A percentile compares a stretch with the other conserved stretches of the same genome.
Evolutionary conservation across 2,888 invertebrate species (phyloP).

Genomic region (Andrena fulva): DNA sequence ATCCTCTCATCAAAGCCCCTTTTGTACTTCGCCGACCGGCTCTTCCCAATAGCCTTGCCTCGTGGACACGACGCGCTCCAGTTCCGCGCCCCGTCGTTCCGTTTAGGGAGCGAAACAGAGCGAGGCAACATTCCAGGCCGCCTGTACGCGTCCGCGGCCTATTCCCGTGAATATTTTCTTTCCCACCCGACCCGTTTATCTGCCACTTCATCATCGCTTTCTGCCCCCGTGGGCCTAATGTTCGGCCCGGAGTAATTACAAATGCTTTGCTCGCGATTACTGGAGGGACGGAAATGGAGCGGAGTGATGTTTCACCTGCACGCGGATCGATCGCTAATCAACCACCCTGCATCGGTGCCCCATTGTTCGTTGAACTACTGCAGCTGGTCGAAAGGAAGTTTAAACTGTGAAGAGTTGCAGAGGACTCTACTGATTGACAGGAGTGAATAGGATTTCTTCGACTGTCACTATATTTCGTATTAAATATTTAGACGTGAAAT

Average conservation of each 20-base stretch:
- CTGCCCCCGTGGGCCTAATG: constrained; percentile 7
- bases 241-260: constrained; percentile 42
- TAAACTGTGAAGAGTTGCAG: too few relatives aligned
- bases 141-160: neutral
- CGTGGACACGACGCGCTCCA: constrained; percentile 41
- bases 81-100: constrained; percentile 14
- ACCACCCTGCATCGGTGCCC: neutral
- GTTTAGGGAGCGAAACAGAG: constrained; percentile 51
- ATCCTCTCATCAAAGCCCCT: constrained; percentile 56
- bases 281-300: constrained; percentile 15
- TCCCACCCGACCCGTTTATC: constrained; percentile 19
- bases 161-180: neutral
- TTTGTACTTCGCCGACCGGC: constrained; percentile 38
- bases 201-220: constrained; percentile 26
- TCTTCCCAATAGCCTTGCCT: constrained; percentile 12
- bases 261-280: constrained; percentile 48
- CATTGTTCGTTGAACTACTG: too few relatives aligned
- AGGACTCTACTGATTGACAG: too few relatives aligned
- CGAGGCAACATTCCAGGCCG: constrained; percentile 31
- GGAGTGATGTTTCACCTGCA: neutral
- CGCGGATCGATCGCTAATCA: constrained; percentile 16
- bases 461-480: too few relatives aligned
- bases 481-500: too few relatives aligned
- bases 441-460: too few relatives aligned
- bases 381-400: neutral